Evolutionary conservation across 2,888 invertebrate genomes (phyloP).

Genomic region (Zaprionus bogoriensis): DNA sequence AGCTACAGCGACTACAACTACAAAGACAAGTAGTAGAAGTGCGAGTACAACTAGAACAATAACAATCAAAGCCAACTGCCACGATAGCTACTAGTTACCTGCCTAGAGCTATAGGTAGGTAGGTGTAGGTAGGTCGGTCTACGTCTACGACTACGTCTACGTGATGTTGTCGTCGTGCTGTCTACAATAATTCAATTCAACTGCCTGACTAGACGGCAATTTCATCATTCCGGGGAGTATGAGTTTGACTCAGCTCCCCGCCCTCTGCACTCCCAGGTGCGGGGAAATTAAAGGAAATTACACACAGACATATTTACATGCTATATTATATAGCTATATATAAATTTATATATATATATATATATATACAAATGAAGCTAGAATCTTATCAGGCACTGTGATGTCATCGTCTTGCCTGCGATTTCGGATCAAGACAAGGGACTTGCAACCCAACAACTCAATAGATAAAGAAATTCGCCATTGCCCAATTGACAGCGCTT

Average conservation of each 20-base stretch:
- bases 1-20: too few relatives aligned
- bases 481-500: slow-evolving; percentile 14
- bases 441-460: slow-evolving; percentile 9
- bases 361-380: background rate
- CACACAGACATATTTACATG: too few relatives aligned
- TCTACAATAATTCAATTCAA: slow-evolving; percentile 34
- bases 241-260: slow-evolving; percentile 9
- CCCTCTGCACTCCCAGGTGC: background rate
- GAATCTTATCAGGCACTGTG: slow-evolving; percentile 31
- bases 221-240: slow-evolving; percentile 41
- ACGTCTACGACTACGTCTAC: slow-evolving; percentile 25
- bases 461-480: slow-evolving; percentile 22
- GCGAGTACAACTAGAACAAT: background rate
- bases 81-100: background rate
- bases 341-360: slow-evolving; percentile 9
- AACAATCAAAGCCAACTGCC: background rate
- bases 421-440: slow-evolving; percentile 30
- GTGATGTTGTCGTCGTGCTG: slow-evolving; percentile 45
- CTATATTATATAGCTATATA: too few relatives aligned
- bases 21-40: background rate
- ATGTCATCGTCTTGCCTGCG: slow-evolving; percentile 26
- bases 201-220: slow-evolving; percentile 40
- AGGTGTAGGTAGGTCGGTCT: background rate
- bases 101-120: background rate
- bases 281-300: slow-evolving; percentile 2